Base-by-base conservation (phyloP, 2,888 invertebrate genomes). In the Laothoe populi region DNA sequence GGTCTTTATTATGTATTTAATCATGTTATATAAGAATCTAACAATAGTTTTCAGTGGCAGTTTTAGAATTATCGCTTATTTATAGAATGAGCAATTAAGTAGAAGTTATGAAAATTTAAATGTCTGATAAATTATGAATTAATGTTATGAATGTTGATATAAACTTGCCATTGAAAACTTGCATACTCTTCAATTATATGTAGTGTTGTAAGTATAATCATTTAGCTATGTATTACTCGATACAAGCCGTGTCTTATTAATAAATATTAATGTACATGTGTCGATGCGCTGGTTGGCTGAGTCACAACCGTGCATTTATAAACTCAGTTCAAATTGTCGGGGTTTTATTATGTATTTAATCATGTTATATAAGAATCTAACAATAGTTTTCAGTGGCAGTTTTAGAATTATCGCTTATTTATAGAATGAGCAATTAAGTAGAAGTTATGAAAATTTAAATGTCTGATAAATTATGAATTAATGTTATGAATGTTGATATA, bases 191-290 rank as follows among this genome's bases (percentile, higher is more conserved):
- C 45, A 31, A 57, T 57, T 57, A 61, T 45, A 23, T 60, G 57
- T 70, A 64, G 64, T 60, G 66, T 65, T 67, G 64, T 66, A 68
- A 66, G 63, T 66, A 48, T 59, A 48, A 57, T 65, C 63, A 53
- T 63, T 59, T 60, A 46, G 59, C 24, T 69, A 63, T 62, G 70
- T 71, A 67, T 71, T 67, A 67, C 65, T 70, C 71, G 82, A 83
- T 81, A 80, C 79, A 82, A 72, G 61, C 70, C 68, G 84, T 84
- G 84, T 83, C 84, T 84, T 84, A 83, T 79, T 82, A 83, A 78
- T 72, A 64, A 76, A 71, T 73, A 70, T 69, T 66, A 70, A 62
- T 66, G 65, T 68, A 69, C 3, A 68, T 70, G 46, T 46, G 11
- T 16, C 2, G 23, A 49, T 49, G 49, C 49, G 26, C 4, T 49